A percentile compares a stretch with the other conserved stretches of the same genome.
These are phyloP conservation scores for Phyllotreta striolata DNA, from an alignment of 2,888 invertebrate genomes.

Conservation along the genomic window DNA sequence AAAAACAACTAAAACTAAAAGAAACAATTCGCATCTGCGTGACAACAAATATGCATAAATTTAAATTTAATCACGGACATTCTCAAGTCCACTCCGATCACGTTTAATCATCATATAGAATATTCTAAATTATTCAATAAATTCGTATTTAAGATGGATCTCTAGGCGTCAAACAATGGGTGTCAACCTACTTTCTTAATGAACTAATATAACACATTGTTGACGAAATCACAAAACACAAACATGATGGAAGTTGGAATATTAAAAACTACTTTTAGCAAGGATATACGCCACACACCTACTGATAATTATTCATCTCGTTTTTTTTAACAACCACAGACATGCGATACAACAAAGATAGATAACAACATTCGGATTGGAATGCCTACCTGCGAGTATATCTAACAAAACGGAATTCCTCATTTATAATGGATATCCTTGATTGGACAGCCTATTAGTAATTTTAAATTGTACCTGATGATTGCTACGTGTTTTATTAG, in stretches of 20 bases:
- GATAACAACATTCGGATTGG: slow-evolving; percentile 2
- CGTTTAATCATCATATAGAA: slow-evolving; percentile 22
- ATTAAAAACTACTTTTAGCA: slow-evolving; percentile 15
- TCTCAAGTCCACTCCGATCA: slow-evolving; percentile 26
- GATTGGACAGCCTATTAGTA: slow-evolving; percentile 21
- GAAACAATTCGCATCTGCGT: slow-evolving; percentile 22
- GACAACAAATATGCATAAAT: slow-evolving; percentile 18
- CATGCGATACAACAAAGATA: slow-evolving; percentile 18
- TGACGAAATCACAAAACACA: slow-evolving; percentile 26
- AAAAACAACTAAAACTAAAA: slow-evolving; percentile 17
- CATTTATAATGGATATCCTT: slow-evolving; percentile 25
- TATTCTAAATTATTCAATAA: slow-evolving; percentile 23
- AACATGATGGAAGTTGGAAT: slow-evolving; percentile 24
- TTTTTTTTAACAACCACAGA: slow-evolving; percentile 17
- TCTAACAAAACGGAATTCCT: slow-evolving; percentile 2
- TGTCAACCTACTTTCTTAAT: slow-evolving; percentile 30
- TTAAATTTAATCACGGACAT: slow-evolving; percentile 23
- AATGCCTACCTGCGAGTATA: slow-evolving; percentile 7
- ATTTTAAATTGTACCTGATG: slow-evolving; percentile 10
- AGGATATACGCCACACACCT: slow-evolving; percentile 16
- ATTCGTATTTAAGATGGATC: slow-evolving; percentile 29
- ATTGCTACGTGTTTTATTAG: slow-evolving; percentile 1
- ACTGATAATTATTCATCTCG: slow-evolving; percentile 23
- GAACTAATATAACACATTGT: slow-evolving; percentile 11
- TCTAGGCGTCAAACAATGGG: slow-evolving; percentile 25